Percentiles rank a stretch among this genome's conserved stretches.
These are phyloP conservation scores for Octomys mimax DNA, from an alignment of 2,797 vertebrate genomes.

Conservation along the genomic window DNA sequence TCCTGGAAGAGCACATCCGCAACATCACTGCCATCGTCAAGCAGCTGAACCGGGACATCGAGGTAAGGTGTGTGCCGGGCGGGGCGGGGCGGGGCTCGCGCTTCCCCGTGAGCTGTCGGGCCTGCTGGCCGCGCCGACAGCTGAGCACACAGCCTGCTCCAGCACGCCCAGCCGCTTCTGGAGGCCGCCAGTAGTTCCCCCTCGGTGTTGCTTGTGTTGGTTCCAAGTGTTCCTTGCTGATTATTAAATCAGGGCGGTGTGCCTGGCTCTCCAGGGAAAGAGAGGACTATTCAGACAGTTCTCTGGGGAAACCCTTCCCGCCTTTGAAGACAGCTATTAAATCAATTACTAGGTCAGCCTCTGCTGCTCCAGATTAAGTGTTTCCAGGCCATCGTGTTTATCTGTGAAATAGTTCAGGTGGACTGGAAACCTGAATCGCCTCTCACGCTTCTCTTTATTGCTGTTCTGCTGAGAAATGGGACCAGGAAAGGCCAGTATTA, in stretches of 20 bases:
- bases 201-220: conserved; percentile 50
- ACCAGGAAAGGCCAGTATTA: background rate
- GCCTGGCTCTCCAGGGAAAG: conserved; percentile 58
- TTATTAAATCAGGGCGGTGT: conserved; percentile 70
- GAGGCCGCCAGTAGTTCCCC: conserved; percentile 59
- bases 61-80: conserved; percentile 78
- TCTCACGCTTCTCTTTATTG: conserved; percentile 47
- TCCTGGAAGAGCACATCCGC: conserved; percentile 91
- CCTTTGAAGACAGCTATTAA: conserved; percentile 62
- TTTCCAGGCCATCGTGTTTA: conserved; percentile 49
- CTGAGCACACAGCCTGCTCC: conserved; percentile 61
- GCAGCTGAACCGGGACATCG: conserved; percentile 90
- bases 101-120: background rate
- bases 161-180: conserved; percentile 25
- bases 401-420: background rate
- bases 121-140: conserved; percentile 6
- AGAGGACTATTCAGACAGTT: conserved; percentile 47
- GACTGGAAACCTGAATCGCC: conserved; percentile 18
- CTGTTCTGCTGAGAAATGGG: conserved; percentile 49
- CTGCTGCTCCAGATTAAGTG: conserved; percentile 37
- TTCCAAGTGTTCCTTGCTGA: conserved; percentile 70
- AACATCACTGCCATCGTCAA: conserved; percentile 91
- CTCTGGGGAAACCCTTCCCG: conserved; percentile 10
- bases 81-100: too few relatives aligned
- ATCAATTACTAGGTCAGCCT: conserved; percentile 49